Conservation (phyloP, 2,888 invertebrate genomes). For the Ormyrus pomaceus region DNA sequence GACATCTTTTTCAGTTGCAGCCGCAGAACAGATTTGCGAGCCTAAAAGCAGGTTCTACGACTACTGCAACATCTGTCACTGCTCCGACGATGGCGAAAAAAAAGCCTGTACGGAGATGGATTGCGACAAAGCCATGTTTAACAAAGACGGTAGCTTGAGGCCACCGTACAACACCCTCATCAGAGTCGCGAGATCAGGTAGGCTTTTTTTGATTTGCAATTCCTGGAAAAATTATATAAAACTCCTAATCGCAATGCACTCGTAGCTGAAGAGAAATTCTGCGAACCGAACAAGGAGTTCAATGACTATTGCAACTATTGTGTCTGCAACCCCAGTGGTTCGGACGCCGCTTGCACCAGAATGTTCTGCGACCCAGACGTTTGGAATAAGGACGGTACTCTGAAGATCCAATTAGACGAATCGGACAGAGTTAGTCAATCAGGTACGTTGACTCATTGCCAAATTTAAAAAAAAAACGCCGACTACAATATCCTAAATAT, state of each 20-base stretch:
- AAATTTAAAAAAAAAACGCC: not conserved
- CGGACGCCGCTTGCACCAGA: constrained; percentile 49
- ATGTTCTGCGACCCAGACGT: not conserved
- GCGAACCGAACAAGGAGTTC: constrained; percentile 67
- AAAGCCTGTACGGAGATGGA: constrained; percentile 54
- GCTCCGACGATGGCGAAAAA: constrained; percentile 68
- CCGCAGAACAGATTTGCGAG: too few relatives aligned
- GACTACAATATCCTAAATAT: not conserved
- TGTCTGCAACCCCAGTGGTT: constrained; percentile 77
- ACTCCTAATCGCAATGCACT: too few relatives aligned
- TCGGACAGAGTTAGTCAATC: not conserved
- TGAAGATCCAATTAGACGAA: too few relatives aligned
- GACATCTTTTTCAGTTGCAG: too few relatives aligned
- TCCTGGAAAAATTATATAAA: too few relatives aligned
- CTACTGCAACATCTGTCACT: constrained; percentile 79
- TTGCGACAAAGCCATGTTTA: constrained; percentile 26
- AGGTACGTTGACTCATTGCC: not conserved
- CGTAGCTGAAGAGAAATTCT: constrained; percentile 1
- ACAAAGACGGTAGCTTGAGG: too few relatives aligned
- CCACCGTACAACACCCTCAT: too few relatives aligned
- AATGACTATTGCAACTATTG: constrained; percentile 76
- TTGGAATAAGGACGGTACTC: too few relatives aligned
- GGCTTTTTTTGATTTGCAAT: too few relatives aligned
- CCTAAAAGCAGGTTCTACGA: not conserved
- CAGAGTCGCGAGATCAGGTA: too few relatives aligned